Evolutionary conservation across 2,888 invertebrate species (phyloP).

Genomic region (Pristionchus maxplancki): DNA sequence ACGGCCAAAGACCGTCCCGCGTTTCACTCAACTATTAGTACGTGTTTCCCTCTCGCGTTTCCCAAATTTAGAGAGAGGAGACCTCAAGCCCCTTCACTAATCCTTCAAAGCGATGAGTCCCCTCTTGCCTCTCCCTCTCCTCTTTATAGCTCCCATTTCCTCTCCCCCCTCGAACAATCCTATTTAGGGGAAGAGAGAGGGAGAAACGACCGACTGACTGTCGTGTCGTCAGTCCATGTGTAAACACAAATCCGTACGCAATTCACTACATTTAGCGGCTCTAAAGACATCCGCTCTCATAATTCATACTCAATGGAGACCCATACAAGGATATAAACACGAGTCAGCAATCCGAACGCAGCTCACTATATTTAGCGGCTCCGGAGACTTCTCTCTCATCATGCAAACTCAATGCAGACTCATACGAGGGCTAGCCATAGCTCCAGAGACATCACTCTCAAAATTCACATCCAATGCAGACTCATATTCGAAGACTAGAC

Average conservation of each 20-base stretch:
- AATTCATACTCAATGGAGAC: too few relatives aligned
- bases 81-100: conserved; percentile 13
- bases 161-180: conserved; percentile 20
- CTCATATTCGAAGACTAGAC: too few relatives aligned
- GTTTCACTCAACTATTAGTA: not conserved
- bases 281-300: too few relatives aligned
- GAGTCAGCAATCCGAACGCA: too few relatives aligned
- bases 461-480: too few relatives aligned
- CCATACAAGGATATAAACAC: too few relatives aligned
- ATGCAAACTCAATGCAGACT: too few relatives aligned
- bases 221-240: not conserved
- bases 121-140: not conserved
- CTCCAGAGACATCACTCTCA: too few relatives aligned
- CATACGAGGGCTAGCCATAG: too few relatives aligned
- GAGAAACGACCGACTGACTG: not conserved
- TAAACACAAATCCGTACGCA: conserved; percentile 17
- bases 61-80: not conserved
- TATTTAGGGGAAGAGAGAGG: not conserved
- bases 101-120: conserved; percentile 2
- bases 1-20: not conserved
- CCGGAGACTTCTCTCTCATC: too few relatives aligned
- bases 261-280: too few relatives aligned
- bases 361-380: too few relatives aligned
- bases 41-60: not conserved
- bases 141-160: conserved; percentile 33